Base-by-base conservation (phyloP, 2,888 invertebrate genomes). In the Cheilosia variabilis region DNA sequence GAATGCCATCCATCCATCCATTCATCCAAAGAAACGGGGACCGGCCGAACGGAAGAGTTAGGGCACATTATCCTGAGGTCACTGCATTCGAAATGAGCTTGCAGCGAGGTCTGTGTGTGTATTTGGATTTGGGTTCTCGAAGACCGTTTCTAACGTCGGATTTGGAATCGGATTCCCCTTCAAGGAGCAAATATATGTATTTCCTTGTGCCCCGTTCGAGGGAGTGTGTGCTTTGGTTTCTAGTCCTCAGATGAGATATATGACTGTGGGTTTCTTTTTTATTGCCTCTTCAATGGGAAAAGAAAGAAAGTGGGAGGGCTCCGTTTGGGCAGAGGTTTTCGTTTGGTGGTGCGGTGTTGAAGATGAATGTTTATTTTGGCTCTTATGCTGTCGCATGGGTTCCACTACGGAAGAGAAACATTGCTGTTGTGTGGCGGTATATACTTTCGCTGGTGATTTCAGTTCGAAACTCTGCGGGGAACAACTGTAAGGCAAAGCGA, bases 11-110 rank as follows among this genome's bases (percentile, higher is more conserved):
- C 80, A 86, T 86, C 75, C 76, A 81, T 81, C 53, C 76, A 66
- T 76, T 71, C 45, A 80, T 80, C 50, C 71, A 62, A 71, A 47
- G 60, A 78, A 52, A 62, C 27, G 66, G 65, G 45, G 31, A 62
- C 63, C 34, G 68, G 66, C 73, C 58, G 22, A 88, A 87, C 87
- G 83, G 87, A 88, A 88, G 87, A 88, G 83, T 87, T 86, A 76
- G 79, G 79, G 82, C 66, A 81, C 75, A 88, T 88, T 88, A 88
- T 78, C 78, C 87, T 87, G 87, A 88, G 88, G 88, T 88, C 88
- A 88, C 83, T 88, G 88, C 87, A 87, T 88, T 86, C 53, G 87
- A 87, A 88, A 88, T 88, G 72, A 87, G 81, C 45, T 7, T 22
- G 43, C 3, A 45, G 22, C 53, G 41, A 31, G 24, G 41, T 60